A percentile compares a stretch with the other conserved stretches of the same genome.
phyloP scores from a whole-genome alignment of 2,888 invertebrate species.

The Pseudanteris insignis region DNA sequence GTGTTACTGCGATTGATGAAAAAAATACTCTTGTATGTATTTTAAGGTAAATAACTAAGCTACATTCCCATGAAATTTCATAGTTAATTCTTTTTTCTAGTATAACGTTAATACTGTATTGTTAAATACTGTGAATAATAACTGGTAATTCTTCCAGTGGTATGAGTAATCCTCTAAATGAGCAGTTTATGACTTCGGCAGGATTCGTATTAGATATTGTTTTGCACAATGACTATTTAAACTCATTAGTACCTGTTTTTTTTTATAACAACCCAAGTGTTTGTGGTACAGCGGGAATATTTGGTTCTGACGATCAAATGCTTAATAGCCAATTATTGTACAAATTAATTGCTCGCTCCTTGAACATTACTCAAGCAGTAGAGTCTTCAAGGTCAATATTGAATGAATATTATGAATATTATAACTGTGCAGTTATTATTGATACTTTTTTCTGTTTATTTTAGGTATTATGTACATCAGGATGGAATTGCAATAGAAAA shows the following conservation, averaged over 20 bases:
- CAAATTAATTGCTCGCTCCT: constrained; percentile 65
- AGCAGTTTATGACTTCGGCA: constrained; percentile 66
- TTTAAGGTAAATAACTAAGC: constrained; percentile 72
- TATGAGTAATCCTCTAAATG: constrained; percentile 69
- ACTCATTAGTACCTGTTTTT: constrained; percentile 54
- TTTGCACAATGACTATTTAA: constrained; percentile 50
- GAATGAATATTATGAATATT: no score
- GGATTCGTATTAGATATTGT: constrained; percentile 70
- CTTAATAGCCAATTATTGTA: constrained; percentile 68
- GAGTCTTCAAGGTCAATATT: constrained; percentile 69
- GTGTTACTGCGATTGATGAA: constrained; percentile 74
- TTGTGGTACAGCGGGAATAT: constrained; percentile 69
- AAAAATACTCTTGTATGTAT: constrained; percentile 75
- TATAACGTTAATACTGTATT: no score
- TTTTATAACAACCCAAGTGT: constrained; percentile 57
- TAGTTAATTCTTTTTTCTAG: no score
- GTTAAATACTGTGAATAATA: no score
- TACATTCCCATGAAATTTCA: no score
- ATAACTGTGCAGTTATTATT: no score
- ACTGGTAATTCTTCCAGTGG: constrained; percentile 69
- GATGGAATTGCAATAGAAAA: constrained; percentile 57
- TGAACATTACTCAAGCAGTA: constrained; percentile 67
- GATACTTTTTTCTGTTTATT: no score
- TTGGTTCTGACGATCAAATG: constrained; percentile 69
- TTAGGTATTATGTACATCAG: constrained; percentile 56